phyloP scores from a whole-genome alignment of 2,797 vertebrate species.

The Semaprochilodus insignis region DNA sequence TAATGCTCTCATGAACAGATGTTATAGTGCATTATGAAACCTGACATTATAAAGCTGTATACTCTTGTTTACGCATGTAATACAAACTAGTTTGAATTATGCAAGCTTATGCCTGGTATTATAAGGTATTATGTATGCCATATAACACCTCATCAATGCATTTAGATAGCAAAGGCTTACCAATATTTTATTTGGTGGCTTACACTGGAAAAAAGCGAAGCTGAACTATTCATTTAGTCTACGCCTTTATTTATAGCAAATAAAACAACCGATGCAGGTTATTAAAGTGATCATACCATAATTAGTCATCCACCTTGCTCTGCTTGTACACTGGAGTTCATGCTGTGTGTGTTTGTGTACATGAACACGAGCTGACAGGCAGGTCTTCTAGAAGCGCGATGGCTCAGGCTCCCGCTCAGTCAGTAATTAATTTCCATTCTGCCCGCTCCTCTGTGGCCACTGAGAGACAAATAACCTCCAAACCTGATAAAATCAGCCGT shows the following conservation, averaged over 20 bases:
- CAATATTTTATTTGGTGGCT: background rate
- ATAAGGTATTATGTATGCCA: too few relatives aligned
- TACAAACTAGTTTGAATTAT: too few relatives aligned
- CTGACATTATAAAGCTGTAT: too few relatives aligned
- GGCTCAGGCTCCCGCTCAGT: conserved; percentile 20
- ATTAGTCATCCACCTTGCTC: background rate
- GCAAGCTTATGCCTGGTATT: too few relatives aligned
- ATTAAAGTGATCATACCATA: conserved; percentile 1
- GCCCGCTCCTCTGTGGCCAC: conserved; percentile 59
- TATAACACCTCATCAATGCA: too few relatives aligned
- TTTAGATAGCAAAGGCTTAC: too few relatives aligned
- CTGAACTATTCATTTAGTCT: too few relatives aligned
- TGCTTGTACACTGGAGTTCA: background rate
- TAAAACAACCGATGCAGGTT: background rate
- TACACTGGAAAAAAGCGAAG: background rate
- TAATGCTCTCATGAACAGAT: too few relatives aligned
- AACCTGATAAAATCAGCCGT: conserved; percentile 90
- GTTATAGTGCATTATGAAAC: too few relatives aligned
- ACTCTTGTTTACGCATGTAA: too few relatives aligned
- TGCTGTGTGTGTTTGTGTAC: conserved; percentile 9
- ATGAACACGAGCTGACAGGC: conserved; percentile 10
- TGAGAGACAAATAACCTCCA: conserved; percentile 88
- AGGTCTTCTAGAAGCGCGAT: conserved; percentile 30
- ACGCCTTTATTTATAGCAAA: background rate
- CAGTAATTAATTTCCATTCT: conserved; percentile 53